phyloP scores from a whole-genome alignment of 2,888 invertebrate genomes.

The Drosophila silvestris region DNA sequence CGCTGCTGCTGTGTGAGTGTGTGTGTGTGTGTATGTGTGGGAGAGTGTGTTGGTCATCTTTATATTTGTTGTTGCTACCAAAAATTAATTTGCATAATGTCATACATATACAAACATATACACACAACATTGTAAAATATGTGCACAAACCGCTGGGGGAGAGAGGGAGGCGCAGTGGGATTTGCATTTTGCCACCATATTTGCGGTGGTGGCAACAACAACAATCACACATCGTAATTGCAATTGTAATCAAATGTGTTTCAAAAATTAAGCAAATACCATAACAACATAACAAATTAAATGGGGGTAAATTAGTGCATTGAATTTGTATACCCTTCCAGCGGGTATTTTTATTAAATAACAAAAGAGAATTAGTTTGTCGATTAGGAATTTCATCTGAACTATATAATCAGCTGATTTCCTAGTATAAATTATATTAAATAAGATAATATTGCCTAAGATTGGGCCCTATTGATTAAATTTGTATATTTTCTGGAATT shows the following conservation, averaged over 20 bases:
- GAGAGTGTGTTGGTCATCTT: conserved; percentile 33
- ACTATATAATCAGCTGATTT: not conserved
- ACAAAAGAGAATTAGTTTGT: not conserved
- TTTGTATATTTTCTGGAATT: not conserved
- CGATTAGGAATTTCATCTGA: not conserved
- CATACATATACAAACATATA: conserved; percentile 18
- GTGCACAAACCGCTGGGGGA: not conserved
- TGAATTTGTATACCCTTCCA: not conserved
- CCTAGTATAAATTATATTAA: not conserved
- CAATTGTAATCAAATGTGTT: conserved; percentile 37
- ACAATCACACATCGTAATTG: conserved; percentile 20
- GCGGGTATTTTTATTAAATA: not conserved
- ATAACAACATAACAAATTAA: not conserved
- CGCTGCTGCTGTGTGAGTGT: conserved; percentile 17
- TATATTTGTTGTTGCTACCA: conserved; percentile 61
- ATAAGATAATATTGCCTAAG: not conserved
- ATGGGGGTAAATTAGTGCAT: not conserved
- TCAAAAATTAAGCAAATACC: conserved; percentile 3
- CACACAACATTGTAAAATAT: conserved; percentile 15
- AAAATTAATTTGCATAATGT: conserved; percentile 78
- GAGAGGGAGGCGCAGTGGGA: not conserved
- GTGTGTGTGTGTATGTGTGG: conserved; percentile 13
- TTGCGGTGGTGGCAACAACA: conserved; percentile 37
- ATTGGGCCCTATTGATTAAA: not conserved
- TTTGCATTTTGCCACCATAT: conserved; percentile 51